Conservation (phyloP, 2,797 vertebrate species). For the Myotis myotis region DNA sequence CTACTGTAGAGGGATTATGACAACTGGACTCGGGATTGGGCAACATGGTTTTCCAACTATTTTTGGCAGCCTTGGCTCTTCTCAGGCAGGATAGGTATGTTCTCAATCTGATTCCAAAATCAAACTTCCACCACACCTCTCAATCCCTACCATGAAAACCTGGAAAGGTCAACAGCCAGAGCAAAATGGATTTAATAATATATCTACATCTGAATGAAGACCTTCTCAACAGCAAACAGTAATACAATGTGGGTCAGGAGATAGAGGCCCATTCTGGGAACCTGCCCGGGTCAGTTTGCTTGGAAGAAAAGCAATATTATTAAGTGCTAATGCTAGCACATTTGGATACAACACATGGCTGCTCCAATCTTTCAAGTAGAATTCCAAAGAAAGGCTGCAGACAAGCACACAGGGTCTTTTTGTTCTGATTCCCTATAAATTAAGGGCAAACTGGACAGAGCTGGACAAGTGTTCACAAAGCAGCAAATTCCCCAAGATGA, state of each 20-base stretch:
- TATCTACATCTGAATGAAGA: not conserved
- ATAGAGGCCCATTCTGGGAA: not conserved
- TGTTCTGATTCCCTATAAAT: not conserved
- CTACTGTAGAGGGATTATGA: not conserved
- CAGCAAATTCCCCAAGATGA: slow-evolving; percentile 43
- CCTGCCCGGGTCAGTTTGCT: not conserved
- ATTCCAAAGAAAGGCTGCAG: not conserved
- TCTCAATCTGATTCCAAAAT: not conserved
- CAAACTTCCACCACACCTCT: not conserved
- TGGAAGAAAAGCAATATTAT: not conserved
- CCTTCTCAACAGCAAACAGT: not conserved
- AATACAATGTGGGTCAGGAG: not conserved
- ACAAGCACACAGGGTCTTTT: not conserved
- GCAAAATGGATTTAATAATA: not conserved
- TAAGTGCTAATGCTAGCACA: not conserved
- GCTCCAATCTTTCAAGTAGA: not conserved
- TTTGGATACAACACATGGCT: not conserved
- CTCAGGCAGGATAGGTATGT: not conserved
- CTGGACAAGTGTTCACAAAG: not conserved
- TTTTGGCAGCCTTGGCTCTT: not conserved
- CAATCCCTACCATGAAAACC: not conserved
- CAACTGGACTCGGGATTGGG: not conserved
- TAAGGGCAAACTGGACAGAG: not conserved
- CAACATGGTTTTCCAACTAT: not conserved
- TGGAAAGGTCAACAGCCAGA: not conserved